These are phyloP conservation scores for Palythoa heliodiscus DNA, from an alignment of 92 coral and sea anemone genomes.

Conservation along the genomic window DNA sequence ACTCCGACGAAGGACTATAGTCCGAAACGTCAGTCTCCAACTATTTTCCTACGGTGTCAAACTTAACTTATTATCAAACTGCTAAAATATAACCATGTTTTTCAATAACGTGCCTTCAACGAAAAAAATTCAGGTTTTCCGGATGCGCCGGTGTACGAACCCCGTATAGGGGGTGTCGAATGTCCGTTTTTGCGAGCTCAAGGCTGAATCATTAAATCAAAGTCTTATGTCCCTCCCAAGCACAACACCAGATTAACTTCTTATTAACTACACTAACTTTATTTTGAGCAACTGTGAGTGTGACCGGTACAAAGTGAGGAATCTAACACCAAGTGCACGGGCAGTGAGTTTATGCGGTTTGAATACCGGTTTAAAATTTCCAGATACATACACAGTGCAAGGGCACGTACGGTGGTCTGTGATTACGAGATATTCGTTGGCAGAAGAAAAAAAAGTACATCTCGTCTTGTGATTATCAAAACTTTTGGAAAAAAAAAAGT, in stretches of 20 bases:
- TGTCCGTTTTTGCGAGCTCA: neutral
- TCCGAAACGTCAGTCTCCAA: too few relatives aligned
- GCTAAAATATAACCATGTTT: too few relatives aligned
- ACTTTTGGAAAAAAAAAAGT: neutral
- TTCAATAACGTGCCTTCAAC: too few relatives aligned
- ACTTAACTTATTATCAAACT: too few relatives aligned
- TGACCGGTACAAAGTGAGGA: conserved; percentile 39
- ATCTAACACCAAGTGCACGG: conserved; percentile 22
- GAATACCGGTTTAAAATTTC: conserved; percentile 33
- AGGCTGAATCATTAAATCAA: neutral
- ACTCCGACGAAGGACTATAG: too few relatives aligned
- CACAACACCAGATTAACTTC: neutral
- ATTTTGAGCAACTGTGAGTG: conserved; percentile 30
- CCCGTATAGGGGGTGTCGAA: too few relatives aligned
- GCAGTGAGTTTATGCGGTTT: neutral
- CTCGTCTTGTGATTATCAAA: conserved; percentile 25
- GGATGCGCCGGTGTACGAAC: too few relatives aligned
- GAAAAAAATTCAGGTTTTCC: too few relatives aligned
- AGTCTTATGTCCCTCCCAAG: neutral
- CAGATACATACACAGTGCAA: conserved; percentile 39
- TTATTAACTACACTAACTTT: conserved; percentile 5
- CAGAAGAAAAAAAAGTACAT: neutral
- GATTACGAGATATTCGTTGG: neutral
- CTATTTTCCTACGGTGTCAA: too few relatives aligned
- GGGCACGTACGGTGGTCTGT: conserved; percentile 11